phyloP scores from a whole-genome alignment of 2,797 vertebrate genomes.

The Anabacerthia variegaticeps region DNA sequence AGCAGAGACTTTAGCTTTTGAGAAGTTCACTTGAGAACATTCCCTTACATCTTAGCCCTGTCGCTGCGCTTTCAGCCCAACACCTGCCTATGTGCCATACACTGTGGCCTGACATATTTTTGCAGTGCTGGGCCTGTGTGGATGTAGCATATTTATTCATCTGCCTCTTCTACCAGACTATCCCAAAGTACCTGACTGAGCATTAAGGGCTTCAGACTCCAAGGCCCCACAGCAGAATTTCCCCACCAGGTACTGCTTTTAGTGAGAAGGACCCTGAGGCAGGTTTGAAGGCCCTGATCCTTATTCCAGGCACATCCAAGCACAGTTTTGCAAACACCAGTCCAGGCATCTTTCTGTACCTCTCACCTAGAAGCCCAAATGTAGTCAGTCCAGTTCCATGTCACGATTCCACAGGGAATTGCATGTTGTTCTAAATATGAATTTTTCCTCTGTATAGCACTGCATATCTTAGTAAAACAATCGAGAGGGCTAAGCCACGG shows the following conservation, averaged over 20 bases:
- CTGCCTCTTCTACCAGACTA: neutral
- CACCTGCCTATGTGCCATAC: neutral
- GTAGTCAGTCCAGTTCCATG: neutral
- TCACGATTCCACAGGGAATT: neutral
- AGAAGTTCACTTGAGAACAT: neutral
- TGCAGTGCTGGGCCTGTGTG: accelerated
- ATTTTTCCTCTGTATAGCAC: neutral
- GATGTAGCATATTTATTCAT: neutral
- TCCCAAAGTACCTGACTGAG: neutral
- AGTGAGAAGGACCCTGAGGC: neutral
- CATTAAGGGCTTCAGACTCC: neutral
- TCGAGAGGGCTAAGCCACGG: accelerated
- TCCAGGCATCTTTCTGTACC: neutral
- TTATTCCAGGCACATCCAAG: neutral
- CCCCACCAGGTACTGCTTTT: neutral
- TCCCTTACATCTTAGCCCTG: neutral
- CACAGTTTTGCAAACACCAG: neutral
- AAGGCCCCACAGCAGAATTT: neutral
- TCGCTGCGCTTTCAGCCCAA: neutral
- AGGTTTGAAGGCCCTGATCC: neutral
- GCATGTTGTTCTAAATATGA: neutral
- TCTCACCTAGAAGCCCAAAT: neutral
- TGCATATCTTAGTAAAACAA: neutral
- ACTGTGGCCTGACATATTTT: neutral
- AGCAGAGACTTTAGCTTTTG: neutral